phyloP scores from a whole-genome alignment of 2,797 vertebrate species.

The Pseudochromis fuscus region DNA sequence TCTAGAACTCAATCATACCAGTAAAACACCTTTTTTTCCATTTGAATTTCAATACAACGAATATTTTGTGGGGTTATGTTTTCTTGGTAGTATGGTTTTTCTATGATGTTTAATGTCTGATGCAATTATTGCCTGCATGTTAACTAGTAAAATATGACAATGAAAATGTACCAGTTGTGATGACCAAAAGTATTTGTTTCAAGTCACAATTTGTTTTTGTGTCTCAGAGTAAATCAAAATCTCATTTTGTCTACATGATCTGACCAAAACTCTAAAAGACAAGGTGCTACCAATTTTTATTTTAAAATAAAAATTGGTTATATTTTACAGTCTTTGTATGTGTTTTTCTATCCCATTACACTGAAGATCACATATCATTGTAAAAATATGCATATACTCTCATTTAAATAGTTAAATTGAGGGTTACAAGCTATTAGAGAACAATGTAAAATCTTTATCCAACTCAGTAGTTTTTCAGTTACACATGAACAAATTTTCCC shows the following conservation, averaged over 20 bases:
- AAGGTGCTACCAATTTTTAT: conserved; percentile 68
- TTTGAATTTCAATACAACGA: conserved; percentile 30
- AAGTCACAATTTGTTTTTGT: conserved; percentile 68
- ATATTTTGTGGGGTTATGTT: conserved; percentile 46
- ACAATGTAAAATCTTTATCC: no score
- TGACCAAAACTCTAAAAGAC: conserved; percentile 71
- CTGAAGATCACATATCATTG: neutral
- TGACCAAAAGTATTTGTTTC: conserved; percentile 78
- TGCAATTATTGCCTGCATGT: conserved; percentile 73
- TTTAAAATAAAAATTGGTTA: conserved; percentile 74
- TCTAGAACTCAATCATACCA: conserved; percentile 46
- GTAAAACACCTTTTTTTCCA: conserved; percentile 3
- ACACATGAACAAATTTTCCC: no score
- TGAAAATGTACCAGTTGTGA: conserved; percentile 71
- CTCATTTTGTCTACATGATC: conserved; percentile 61
- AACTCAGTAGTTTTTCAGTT: no score
- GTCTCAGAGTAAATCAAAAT: conserved; percentile 53
- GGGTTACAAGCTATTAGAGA: no score
- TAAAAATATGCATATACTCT: neutral
- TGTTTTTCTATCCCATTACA: conserved; percentile 28
- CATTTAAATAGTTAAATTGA: no score
- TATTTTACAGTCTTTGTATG: conserved; percentile 59
- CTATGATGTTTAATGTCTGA: conserved; percentile 63
- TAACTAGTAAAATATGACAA: conserved; percentile 61
- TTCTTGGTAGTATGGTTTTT: conserved; percentile 55